Evolutionary conservation across 2,797 vertebrate species (phyloP), one percentile per base, ranked within the genome.

Genomic region (Rousettus madagascariensis): DNA sequence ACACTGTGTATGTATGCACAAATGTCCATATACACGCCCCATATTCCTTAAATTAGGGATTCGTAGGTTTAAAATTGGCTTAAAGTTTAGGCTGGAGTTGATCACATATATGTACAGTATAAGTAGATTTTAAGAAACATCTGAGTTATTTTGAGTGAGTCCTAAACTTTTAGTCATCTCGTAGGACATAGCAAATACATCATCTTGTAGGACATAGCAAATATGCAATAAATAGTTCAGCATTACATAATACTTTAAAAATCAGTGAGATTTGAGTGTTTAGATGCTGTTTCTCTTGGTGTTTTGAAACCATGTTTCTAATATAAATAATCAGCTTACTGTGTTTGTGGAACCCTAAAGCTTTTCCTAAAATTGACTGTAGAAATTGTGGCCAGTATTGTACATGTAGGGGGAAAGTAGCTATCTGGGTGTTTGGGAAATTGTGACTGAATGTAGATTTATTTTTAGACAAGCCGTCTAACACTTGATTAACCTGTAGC

Each of bases 231-330:
- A 46, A 1, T 95, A 85, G 36, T 95, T 90, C 28, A 92, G 41
- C 63, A 43, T 94, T 91, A 97, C 84, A 28, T 89, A 41, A 26
- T 82, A 65, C 4, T 94, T 94, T 2, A 71, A 77, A 89, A 74
- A 24, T 91, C 30, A 77, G 66, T 85, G 59, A 80, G 72, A 69
- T 75, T 68, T 10, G 24, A 78, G 28, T 86, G 49, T 79, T 65
- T 71, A 11, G 46, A 33, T 72, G 43, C 24, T 95, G 0, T 65
- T 96, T 96, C 5, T 78, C 19, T 51, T 15, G 22, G 1, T 78
- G 13, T 95, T 94, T 94, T 72, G 53, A 66, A 96, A 30, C 36
- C 55, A 57, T 41, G n/a, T 65, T 51, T 46, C 10, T 77, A 28
- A 13, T 95, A 22, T 82, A 80, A 87, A 38, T 63, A 91, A 41